Evolutionary conservation across 2,113 vertebrate species (phyloP).

Genomic region (Forbesichthys agassizii): DNA sequence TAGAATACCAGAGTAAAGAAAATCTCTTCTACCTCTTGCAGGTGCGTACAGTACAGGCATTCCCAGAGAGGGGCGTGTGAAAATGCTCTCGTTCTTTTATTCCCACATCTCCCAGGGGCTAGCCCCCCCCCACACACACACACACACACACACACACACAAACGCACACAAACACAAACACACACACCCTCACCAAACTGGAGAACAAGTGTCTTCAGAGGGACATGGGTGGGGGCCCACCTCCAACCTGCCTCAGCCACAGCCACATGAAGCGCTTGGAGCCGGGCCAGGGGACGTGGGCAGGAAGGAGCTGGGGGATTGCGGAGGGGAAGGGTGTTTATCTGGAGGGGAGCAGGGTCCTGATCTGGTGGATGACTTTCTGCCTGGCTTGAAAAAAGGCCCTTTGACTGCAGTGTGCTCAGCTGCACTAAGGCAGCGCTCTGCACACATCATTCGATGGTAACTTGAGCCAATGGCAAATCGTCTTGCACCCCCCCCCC

Average conservation of each 20-base stretch:
- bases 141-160: conserved; percentile 46
- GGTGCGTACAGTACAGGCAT: conserved; percentile 57
- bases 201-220: conserved; percentile 76
- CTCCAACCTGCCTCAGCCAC: conserved; percentile 64
- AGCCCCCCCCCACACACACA: conserved; percentile 36
- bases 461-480: conserved; percentile 70
- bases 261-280: conserved; percentile 75
- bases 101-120: conserved; percentile 56
- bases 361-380: conserved; percentile 59
- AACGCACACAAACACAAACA: conserved; percentile 36
- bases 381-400: conserved; percentile 63
- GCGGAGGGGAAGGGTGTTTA: conserved; percentile 33
- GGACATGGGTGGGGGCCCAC: conserved; percentile 57
- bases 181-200: conserved; percentile 66
- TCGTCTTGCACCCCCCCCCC: conserved; percentile 40
- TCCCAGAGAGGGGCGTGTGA: conserved; percentile 60
- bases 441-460: conserved; percentile 65
- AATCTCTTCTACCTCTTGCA: conserved; percentile 44
- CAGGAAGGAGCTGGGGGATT: conserved; percentile 70
- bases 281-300: conserved; percentile 67
- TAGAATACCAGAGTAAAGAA: conserved; percentile 5
- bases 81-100: conserved; percentile 67
- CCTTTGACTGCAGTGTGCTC: conserved; percentile 74
- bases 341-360: conserved; percentile 50
- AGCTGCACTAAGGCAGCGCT: conserved; percentile 72